Evolutionary conservation across 2,113 vertebrate genomes (phyloP).

Genomic region (Peromyscus polionotus): DNA sequence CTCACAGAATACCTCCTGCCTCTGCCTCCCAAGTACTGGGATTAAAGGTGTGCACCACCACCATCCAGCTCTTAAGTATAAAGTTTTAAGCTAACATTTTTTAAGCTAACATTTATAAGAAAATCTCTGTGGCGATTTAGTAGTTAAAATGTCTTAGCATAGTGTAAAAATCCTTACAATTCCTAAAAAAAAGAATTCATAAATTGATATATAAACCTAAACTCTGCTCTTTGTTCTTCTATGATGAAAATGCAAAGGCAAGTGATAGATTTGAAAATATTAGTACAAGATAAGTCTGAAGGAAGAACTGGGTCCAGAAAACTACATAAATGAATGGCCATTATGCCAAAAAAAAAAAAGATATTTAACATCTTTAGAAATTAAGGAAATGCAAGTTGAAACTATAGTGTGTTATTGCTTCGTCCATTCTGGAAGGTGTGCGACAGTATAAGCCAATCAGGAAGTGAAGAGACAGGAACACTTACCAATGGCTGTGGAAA

Average conservation of each 20-base stretch:
- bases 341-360: too few species aligned
- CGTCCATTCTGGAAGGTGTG: not conserved
- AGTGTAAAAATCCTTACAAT: not conserved
- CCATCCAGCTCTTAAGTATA: not conserved
- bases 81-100: not conserved
- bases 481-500: not conserved
- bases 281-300: not conserved
- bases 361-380: not conserved
- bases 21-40: too few species aligned
- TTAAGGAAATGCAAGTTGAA: not conserved
- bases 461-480: not conserved
- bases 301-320: not conserved
- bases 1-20: too few species aligned
- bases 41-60: too few species aligned
- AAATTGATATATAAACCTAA: slow-evolving; percentile 3
- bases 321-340: not conserved
- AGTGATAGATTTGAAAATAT: not conserved
- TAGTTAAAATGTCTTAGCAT: not conserved
- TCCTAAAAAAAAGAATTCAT: not conserved
- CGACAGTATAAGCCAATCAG: not conserved
- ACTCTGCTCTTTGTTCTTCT: not conserved
- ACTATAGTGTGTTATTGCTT: not conserved
- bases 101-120: not conserved
- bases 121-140: slow-evolving; percentile 6
- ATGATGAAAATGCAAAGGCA: not conserved